Conservation (phyloP, 2,113 vertebrate genomes). For the Rafetus swinhoei region DNA sequence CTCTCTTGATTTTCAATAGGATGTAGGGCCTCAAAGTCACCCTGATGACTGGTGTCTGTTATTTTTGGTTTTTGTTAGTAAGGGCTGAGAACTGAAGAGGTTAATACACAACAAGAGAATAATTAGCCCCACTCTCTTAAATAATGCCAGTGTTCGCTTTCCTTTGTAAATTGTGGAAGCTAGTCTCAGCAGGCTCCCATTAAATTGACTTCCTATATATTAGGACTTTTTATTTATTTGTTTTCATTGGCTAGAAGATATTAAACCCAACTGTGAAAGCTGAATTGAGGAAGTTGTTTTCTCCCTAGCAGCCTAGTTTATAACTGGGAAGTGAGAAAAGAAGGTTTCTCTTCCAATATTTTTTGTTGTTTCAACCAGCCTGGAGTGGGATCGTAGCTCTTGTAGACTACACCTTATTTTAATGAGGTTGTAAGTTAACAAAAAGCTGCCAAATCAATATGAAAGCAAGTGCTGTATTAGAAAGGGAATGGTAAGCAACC, state of each 20-base stretch:
- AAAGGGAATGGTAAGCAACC: not conserved
- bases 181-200: constrained; percentile 59
- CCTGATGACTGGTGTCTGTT: not conserved
- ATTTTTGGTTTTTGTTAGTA: not conserved
- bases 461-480: not conserved
- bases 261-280: constrained; percentile 20
- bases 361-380: constrained; percentile 54
- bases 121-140: rapidly evolving
- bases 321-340: constrained; percentile 56
- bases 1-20: not conserved
- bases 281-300: constrained; percentile 61
- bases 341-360: constrained; percentile 47
- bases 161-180: constrained; percentile 54
- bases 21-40: not conserved
- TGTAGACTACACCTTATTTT: constrained; percentile 32
- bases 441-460: not conserved
- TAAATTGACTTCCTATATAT: constrained; percentile 64
- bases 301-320: constrained; percentile 65
- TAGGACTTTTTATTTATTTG: constrained; percentile 51
- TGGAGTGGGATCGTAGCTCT: not conserved
- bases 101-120: not conserved
- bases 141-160: not conserved
- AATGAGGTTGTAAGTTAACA: not conserved
- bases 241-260: constrained; percentile 70
- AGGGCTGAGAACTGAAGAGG: not conserved